Evolutionary conservation across 1,140 invertebrate species (phyloP).

Genomic region (Antheraea pernyi): DNA sequence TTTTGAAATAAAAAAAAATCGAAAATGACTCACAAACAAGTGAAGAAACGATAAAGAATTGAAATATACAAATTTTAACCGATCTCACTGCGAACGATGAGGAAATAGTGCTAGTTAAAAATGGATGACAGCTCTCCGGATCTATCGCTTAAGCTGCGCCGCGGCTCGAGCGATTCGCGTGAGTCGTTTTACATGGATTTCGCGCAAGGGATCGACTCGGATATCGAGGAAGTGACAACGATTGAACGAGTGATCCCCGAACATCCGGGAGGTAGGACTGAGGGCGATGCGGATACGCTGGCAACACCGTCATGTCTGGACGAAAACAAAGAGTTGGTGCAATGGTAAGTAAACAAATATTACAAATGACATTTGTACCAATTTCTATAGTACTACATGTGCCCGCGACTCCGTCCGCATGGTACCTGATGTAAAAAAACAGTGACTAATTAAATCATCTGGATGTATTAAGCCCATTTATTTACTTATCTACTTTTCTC

Average conservation of each 20-base stretch:
- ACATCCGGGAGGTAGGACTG: constrained; percentile 70
- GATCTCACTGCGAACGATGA: constrained; percentile 29
- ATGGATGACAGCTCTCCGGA: constrained; percentile 91
- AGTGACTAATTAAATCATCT: too few species aligned
- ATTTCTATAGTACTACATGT: too few species aligned
- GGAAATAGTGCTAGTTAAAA: constrained; percentile 51
- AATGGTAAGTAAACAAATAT: constrained; percentile 52
- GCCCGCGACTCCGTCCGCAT: too few species aligned
- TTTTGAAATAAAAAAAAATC: background rate
- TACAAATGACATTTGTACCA: background rate
- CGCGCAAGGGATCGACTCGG: constrained; percentile 91
- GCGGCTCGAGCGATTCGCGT: constrained; percentile 90
- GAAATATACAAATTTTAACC: background rate
- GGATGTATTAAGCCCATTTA: too few species aligned
- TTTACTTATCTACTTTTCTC: too few species aligned
- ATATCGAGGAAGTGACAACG: constrained; percentile 90
- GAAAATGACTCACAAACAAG: constrained; percentile 38
- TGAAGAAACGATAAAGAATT: constrained; percentile 44
- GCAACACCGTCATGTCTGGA: constrained; percentile 76
- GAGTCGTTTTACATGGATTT: constrained; percentile 95
- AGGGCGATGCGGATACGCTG: constrained; percentile 77
- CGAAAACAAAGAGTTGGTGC: constrained; percentile 69
- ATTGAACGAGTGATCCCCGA: constrained; percentile 75
- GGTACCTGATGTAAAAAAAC: too few species aligned
- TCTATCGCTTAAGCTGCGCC: constrained; percentile 88